These are phyloP conservation scores for Ictalurus furcatus DNA, from an alignment of 2,113 vertebrate genomes.

Conservation along the genomic window DNA sequence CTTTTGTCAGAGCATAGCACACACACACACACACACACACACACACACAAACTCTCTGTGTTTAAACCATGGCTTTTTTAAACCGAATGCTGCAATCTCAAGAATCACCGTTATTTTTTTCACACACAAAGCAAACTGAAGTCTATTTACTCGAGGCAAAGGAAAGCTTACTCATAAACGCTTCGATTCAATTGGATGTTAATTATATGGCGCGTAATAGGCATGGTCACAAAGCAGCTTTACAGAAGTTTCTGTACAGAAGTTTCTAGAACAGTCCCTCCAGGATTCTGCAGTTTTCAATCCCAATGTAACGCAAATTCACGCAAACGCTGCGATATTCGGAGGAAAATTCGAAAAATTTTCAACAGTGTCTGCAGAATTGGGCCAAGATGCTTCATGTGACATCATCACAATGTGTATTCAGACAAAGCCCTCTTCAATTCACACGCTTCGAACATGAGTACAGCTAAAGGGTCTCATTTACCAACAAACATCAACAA, in stretches of 20 bases:
- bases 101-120: neutral
- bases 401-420: too few relatives aligned
- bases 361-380: too few relatives aligned
- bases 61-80: neutral
- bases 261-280: neutral
- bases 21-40: neutral
- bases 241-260: neutral
- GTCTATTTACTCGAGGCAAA: neutral
- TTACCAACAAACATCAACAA: too few relatives aligned
- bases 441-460: too few relatives aligned
- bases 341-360: too few relatives aligned
- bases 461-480: too few relatives aligned
- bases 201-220: neutral
- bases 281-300: too few relatives aligned
- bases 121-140: constrained; percentile 1
- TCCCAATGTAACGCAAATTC: too few relatives aligned
- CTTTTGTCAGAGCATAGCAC: neutral
- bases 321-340: too few relatives aligned
- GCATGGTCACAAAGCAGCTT: neutral
- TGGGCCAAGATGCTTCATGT: too few relatives aligned
- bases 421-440: too few relatives aligned
- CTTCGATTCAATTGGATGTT: neutral
- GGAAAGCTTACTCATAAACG: neutral
- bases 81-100: neutral
- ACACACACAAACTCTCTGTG: neutral